These are phyloP conservation scores for Mythimna impura DNA, from an alignment of 2,888 invertebrate genomes.

Conservation along the genomic window DNA sequence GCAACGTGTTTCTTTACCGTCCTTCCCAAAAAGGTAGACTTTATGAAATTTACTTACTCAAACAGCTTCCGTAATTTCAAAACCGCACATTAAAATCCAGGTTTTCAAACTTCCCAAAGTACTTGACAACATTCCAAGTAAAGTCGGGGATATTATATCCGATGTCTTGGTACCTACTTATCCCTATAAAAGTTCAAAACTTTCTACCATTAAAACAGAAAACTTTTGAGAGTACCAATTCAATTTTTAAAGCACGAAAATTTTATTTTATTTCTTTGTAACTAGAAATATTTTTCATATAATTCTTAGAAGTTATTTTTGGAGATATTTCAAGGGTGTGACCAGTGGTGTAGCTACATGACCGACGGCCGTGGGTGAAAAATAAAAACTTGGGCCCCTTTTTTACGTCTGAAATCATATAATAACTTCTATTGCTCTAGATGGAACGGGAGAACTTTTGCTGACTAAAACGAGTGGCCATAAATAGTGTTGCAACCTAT, in stretches of 20 bases:
- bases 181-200: neutral
- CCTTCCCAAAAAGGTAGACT: neutral
- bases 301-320: slow-evolving; percentile 3
- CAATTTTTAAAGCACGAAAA: neutral
- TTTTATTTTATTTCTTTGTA: neutral
- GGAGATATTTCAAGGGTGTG: neutral
- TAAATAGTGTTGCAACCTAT: too few relatives aligned
- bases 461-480: too few relatives aligned
- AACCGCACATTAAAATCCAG: neutral
- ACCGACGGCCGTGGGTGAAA: too few relatives aligned
- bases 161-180: neutral
- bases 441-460: too few relatives aligned
- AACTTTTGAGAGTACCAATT: neutral
- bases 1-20: too few relatives aligned
- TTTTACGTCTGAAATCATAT: too few relatives aligned
- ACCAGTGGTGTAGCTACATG: too few relatives aligned
- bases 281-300: neutral
- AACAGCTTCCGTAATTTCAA: neutral
- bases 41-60: neutral
- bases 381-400: too few relatives aligned
- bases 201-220: slow-evolving; percentile 5
- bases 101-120: neutral
- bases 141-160: neutral
- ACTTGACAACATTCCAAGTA: neutral
- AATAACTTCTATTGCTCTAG: too few relatives aligned